Base-by-base conservation (phyloP, 1,140 invertebrate species). In the Drosophila sulfurigaster region DNA sequence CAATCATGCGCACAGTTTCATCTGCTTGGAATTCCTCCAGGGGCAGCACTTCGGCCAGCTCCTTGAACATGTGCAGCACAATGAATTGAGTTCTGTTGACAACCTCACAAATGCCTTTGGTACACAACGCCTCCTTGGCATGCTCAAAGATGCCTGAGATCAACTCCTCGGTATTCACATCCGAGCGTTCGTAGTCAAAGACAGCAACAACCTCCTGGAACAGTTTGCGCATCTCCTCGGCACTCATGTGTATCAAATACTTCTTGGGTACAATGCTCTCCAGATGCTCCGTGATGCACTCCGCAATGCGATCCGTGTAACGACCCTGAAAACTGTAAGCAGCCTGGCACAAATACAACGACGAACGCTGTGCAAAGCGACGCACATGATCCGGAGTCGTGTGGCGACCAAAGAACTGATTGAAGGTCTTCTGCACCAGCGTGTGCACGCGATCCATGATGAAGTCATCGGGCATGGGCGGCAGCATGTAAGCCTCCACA, bases 251-350 rank as follows among this genome's bases (percentile, higher is more conserved):
- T 3, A 92, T 75, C 6, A 92, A 73, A 57, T 91, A 92, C 49
- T 92, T 92, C 59, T 91, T 89, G 1, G 92, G 92, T 41, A 93
- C 80, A 71, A 91, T 81, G 1, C 56, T 78, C 64, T 91, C 71
- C 59, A 92, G 67, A 32, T 81, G 79, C 43, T 91, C 79, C 5
- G 79, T 91, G 8, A 92, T 88, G 63, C 87, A 91, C 30, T 89
- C 85, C 11, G 82, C 63, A 7, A 92, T 88, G 38, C 82, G 76
- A 32, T 92, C 91, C 7, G 82, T 90, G 11, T 87, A 80, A 5
- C 65, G 60, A 6, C 92, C 81, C 63, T 92, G 78, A 30, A 92
- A 92, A 10, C 65, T 92, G 10, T 92, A 82, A 7, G 91, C 91
- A 0, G 90, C 89, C 56, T 92, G 82, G 49, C 78, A 89, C 3